Conservation (phyloP, 23 tunicate species). For the Phallusia fumigata region DNA sequence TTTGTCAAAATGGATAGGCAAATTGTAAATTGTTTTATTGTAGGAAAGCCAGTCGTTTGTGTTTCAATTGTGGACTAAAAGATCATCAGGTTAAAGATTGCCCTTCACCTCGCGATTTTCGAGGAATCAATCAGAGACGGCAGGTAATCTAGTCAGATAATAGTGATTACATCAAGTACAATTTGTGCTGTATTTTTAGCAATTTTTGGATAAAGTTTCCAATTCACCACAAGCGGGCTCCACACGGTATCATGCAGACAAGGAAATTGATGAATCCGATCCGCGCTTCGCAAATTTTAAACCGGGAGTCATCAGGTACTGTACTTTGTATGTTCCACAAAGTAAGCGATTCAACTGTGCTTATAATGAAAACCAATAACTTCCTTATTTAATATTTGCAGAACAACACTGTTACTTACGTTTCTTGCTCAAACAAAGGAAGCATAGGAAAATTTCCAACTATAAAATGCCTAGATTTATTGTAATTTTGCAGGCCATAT, state of each 20-base stretch:
- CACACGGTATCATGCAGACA: slow-evolving; percentile 68
- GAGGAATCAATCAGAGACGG: slow-evolving; percentile 52
- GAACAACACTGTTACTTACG: no score
- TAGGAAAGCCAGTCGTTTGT: slow-evolving; percentile 34
- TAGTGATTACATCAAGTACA: neutral
- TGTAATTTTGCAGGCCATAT: no score
- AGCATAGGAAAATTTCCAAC: no score
- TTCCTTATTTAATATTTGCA: no score
- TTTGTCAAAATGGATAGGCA: no score
- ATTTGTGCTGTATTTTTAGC: slow-evolving; percentile 12
- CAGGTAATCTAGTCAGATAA: slow-evolving; percentile 31
- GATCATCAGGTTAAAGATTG: slow-evolving; percentile 94
- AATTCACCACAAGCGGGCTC: slow-evolving; percentile 52
- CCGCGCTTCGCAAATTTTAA: slow-evolving; percentile 44
- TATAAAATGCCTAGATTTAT: no score
- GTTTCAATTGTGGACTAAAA: slow-evolving; percentile 79
- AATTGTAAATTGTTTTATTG: neutral
- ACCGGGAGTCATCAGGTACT: slow-evolving; percentile 51
- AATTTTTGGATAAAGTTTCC: slow-evolving; percentile 38
- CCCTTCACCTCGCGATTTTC: slow-evolving; percentile 43
- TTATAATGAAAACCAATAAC: no score
- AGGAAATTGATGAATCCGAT: slow-evolving; percentile 44
- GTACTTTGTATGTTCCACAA: no score
- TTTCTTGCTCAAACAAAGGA: no score
- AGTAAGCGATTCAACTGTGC: no score